Evolutionary conservation across 2,797 vertebrate genomes (phyloP).

Genomic region (Squalus acanthias): DNA sequence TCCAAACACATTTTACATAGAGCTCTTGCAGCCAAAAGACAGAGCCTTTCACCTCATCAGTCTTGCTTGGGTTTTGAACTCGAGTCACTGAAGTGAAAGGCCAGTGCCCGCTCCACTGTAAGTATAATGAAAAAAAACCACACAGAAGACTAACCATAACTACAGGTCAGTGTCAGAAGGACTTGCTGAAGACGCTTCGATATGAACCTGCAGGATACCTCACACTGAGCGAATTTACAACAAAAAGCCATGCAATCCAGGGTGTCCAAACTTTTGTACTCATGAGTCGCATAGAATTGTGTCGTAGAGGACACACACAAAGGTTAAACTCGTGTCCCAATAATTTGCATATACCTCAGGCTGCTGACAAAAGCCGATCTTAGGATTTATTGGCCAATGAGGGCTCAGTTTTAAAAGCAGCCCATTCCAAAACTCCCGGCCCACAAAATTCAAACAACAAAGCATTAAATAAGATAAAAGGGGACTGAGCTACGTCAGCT

Average conservation of each 20-base stretch:
- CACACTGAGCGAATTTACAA: too few relatives aligned
- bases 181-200: too few relatives aligned
- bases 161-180: not conserved
- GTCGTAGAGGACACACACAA: not conserved
- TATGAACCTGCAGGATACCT: too few relatives aligned
- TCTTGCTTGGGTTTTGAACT: too few relatives aligned
- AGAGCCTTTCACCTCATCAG: too few relatives aligned
- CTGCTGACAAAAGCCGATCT: not conserved
- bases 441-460: not conserved
- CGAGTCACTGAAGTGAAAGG: not conserved
- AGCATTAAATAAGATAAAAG: not conserved
- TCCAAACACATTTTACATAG: too few relatives aligned
- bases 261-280: not conserved
- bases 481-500: not conserved
- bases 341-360: not conserved
- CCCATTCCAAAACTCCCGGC: not conserved
- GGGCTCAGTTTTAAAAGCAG: not conserved
- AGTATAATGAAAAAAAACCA: not conserved
- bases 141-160: not conserved
- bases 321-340: not conserved
- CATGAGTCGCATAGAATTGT: not conserved
- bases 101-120: not conserved
- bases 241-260: too few relatives aligned
- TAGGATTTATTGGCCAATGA: not conserved
- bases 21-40: too few relatives aligned